These are phyloP conservation scores for Gallinago paraguaiae DNA, from an alignment of 2,113 vertebrate genomes.

Conservation along the genomic window DNA sequence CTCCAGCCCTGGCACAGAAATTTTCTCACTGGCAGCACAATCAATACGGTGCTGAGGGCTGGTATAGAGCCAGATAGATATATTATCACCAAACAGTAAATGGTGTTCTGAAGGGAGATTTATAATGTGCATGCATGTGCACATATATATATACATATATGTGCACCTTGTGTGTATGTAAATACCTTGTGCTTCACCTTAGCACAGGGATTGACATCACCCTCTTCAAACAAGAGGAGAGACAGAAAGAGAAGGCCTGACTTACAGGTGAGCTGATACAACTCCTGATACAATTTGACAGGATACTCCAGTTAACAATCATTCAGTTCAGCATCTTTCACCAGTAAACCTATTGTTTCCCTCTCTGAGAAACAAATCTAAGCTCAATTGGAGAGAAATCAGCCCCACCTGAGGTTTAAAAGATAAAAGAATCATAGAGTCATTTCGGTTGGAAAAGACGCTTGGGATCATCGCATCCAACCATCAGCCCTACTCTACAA, in stretches of 20 bases:
- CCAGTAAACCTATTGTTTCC: neutral
- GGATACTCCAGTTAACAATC: neutral
- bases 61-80: neutral
- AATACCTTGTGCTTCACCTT: neutral
- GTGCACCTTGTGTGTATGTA: neutral
- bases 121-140: neutral
- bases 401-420: neutral
- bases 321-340: neutral
- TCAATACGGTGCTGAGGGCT: neutral
- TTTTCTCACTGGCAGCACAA: neutral
- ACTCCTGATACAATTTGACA: neutral
- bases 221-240: neutral
- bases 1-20: neutral
- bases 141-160: rapidly evolving
- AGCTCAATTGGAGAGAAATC: neutral
- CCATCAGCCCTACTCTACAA: too few relatives aligned
- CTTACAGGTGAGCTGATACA: neutral
- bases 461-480: too few relatives aligned
- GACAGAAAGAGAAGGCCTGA: neutral
- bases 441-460: too few relatives aligned
- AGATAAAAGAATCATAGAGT: neutral
- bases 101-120: neutral
- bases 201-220: neutral
- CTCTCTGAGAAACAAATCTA: neutral
- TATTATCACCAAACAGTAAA: neutral